phyloP scores from a whole-genome alignment of 2,797 vertebrate genomes.

The Cyprinodon diabolis region DNA sequence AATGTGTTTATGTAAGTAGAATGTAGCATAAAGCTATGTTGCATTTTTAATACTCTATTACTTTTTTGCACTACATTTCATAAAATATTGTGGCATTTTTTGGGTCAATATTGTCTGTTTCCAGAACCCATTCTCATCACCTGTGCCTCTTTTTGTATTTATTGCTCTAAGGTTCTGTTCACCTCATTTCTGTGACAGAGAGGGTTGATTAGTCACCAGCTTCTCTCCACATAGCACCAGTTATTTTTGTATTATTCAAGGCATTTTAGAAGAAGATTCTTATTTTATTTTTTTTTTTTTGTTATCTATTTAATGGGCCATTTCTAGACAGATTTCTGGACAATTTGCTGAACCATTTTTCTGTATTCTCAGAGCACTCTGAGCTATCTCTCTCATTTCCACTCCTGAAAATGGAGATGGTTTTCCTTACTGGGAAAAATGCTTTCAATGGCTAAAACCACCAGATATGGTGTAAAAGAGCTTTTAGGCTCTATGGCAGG shows the following conservation, averaged over 20 bases:
- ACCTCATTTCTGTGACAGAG: not conserved
- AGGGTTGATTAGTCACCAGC: not conserved
- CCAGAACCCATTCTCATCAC: not conserved
- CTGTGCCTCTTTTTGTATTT: not conserved
- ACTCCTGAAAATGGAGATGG: not conserved
- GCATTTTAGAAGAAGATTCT: not conserved
- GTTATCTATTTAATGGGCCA: not conserved
- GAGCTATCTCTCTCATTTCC: not conserved
- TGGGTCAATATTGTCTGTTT: not conserved
- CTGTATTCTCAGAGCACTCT: not conserved
- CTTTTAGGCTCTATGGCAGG: not conserved
- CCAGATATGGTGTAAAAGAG: not conserved
- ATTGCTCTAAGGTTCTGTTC: not conserved
- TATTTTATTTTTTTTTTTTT: not conserved
- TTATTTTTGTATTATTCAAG: not conserved
- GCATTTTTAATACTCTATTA: not conserved
- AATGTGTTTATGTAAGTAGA: not conserved
- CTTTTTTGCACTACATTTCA: not conserved
- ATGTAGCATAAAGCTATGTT: not conserved
- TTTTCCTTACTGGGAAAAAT: not conserved
- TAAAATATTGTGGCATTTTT: not conserved
- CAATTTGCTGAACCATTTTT: conserved; percentile 1
- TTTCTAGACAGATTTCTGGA: not conserved
- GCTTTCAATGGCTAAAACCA: not conserved
- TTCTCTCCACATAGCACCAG: not conserved